Evolutionary conservation across 2,113 vertebrate genomes (phyloP).

Genomic region (Apteryx owenii): DNA sequence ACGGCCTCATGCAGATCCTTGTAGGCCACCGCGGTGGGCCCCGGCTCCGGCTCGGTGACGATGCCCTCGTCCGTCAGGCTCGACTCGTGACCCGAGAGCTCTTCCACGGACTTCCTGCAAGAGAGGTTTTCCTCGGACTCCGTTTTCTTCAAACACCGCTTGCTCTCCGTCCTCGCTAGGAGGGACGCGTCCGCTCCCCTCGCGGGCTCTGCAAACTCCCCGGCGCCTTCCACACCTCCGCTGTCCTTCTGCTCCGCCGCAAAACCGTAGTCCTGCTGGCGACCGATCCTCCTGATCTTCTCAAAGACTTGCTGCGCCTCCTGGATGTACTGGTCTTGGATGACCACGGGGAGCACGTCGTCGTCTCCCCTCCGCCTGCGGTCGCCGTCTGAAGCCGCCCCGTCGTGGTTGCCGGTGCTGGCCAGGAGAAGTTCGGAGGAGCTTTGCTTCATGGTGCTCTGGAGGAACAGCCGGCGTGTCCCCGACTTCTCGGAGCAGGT

Average conservation of each 20-base stretch:
- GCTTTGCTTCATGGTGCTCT: conserved; percentile 84
- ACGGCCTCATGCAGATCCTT: conserved; percentile 78
- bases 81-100: conserved; percentile 91
- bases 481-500: conserved; percentile 89
- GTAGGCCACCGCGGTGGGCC: conserved; percentile 66
- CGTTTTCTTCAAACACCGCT: conserved; percentile 55
- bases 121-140: conserved; percentile 78
- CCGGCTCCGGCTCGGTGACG: conserved; percentile 88
- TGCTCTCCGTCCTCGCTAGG: conserved; percentile 23
- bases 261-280: conserved; percentile 75
- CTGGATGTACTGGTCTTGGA: conserved; percentile 91
- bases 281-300: conserved; percentile 93
- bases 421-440: conserved; percentile 90
- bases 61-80: conserved; percentile 96
- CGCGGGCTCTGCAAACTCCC: background rate
- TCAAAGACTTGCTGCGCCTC: conserved; percentile 95
- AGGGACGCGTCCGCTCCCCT: background rate
- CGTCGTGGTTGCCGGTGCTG: conserved; percentile 61
- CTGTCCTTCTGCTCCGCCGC: conserved; percentile 73
- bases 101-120: conserved; percentile 84
- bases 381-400: conserved; percentile 68
- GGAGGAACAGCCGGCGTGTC: conserved; percentile 55
- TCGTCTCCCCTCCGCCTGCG: conserved; percentile 70
- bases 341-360: conserved; percentile 79
- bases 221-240: conserved; percentile 49